Evolutionary conservation across 2,113 vertebrate species (phyloP).

Genomic region (Lasiurus borealis): DNA sequence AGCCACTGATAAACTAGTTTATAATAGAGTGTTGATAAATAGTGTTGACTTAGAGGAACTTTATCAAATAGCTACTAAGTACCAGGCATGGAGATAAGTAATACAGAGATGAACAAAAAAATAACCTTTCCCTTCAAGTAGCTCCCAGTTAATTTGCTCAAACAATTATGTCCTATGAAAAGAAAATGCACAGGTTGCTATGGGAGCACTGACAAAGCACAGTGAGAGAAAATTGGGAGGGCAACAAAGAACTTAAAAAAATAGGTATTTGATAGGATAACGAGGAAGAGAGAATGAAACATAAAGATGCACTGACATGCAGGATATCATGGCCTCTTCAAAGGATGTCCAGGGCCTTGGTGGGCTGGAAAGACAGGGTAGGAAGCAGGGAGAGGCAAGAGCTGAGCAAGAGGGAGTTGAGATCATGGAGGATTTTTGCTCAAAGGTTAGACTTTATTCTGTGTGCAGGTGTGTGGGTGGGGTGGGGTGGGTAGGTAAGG

Average conservation of each 20-base stretch:
- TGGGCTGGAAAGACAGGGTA: neutral
- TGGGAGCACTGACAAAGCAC: neutral
- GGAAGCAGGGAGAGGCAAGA: neutral
- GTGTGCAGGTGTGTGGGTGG: neutral
- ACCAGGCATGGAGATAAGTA: neutral
- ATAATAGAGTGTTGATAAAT: slow-evolving; percentile 12
- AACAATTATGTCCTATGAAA: neutral
- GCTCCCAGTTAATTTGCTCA: neutral
- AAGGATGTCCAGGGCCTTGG: neutral
- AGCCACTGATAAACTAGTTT: neutral
- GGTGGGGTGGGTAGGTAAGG: neutral
- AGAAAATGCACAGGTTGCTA: neutral
- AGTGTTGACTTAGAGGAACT: neutral
- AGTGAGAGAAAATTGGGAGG: neutral
- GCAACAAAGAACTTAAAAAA: neutral
- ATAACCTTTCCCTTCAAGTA: neutral
- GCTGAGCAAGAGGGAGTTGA: neutral
- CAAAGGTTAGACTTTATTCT: neutral
- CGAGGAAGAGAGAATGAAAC: neutral
- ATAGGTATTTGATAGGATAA: neutral
- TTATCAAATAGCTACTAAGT: slow-evolving; percentile 45
- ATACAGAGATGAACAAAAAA: slow-evolving; percentile 20
- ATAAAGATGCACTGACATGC: neutral
- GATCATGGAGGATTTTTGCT: neutral
- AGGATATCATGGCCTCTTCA: neutral